phyloP scores from a whole-genome alignment of 2,888 invertebrate species.

The Lumbricus terrestris region DNA sequence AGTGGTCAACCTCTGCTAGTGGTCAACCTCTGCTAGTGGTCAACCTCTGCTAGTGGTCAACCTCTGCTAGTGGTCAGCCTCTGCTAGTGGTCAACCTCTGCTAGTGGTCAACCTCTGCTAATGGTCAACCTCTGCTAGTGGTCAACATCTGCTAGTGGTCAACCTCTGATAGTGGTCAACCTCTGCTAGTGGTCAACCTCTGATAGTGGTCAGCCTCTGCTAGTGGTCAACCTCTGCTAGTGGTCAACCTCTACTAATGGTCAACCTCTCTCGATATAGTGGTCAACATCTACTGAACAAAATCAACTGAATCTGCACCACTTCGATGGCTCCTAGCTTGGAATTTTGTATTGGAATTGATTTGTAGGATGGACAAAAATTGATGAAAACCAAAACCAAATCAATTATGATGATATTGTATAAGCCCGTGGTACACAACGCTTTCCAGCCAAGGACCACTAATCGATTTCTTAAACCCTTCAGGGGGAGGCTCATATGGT shows the following conservation, averaged over 20 bases:
- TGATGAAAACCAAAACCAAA: not conserved
- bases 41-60: not conserved
- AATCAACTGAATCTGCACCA: not conserved
- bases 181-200: too few species aligned
- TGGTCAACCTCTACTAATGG: not conserved
- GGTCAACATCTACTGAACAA: too few species aligned
- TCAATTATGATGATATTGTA: not conserved
- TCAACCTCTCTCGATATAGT: not conserved
- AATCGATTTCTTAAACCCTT: too few species aligned
- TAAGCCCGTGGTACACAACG: too few species aligned
- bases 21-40: not conserved
- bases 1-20: not conserved
- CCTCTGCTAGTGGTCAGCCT: too few species aligned
- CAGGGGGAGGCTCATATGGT: too few species aligned
- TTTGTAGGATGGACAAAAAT: not conserved
- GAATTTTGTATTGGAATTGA: not conserved
- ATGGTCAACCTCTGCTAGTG: not conserved
- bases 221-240: not conserved
- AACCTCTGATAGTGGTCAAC: too few species aligned
- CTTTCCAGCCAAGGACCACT: too few species aligned
- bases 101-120: not conserved
- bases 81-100: too few species aligned
- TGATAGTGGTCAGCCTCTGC: not conserved
- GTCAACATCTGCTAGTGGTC: not conserved
- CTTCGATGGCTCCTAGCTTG: not conserved